These are phyloP conservation scores for Palaemon carinicauda DNA, from an alignment of 1,140 invertebrate genomes.

Conservation along the genomic window DNA sequence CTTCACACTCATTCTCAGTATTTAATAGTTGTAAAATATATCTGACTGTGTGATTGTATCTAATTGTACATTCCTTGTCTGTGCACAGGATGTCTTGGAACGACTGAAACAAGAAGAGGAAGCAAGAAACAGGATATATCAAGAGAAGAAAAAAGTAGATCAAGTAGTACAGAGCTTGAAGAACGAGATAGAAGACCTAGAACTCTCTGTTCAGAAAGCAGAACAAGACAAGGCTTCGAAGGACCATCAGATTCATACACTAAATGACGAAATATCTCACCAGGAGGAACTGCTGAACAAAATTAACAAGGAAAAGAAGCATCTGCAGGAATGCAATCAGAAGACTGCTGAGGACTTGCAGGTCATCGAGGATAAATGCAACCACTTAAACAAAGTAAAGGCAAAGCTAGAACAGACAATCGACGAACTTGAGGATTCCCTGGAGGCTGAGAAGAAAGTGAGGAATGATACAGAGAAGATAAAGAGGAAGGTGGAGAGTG, in stretches of 20 bases:
- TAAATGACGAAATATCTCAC: constrained; percentile 22
- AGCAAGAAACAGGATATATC: constrained; percentile 73
- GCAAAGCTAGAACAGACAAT: constrained; percentile 25
- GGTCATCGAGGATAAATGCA: constrained; percentile 61
- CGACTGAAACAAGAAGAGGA: constrained; percentile 95
- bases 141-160: constrained; percentile 88
- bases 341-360: constrained; percentile 67
- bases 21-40: no score
- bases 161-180: constrained; percentile 90
- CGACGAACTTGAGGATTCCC: constrained; percentile 30
- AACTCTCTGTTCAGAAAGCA: constrained; percentile 86
- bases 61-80: no score
- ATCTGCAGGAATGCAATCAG: constrained; percentile 67
- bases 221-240: constrained; percentile 63
- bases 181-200: constrained; percentile 96
- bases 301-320: constrained; percentile 74
- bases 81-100: constrained; percentile 91
- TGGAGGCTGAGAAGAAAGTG: constrained; percentile 26
- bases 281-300: constrained; percentile 68
- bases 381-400: constrained; percentile 28
- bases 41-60: no score
- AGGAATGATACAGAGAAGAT: constrained; percentile 6
- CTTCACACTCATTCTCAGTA: no score
- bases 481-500: constrained; percentile 30
- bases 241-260: constrained; percentile 25